Conservation (phyloP, 2,888 invertebrate species). For the Drosophila percnosoma region DNA sequence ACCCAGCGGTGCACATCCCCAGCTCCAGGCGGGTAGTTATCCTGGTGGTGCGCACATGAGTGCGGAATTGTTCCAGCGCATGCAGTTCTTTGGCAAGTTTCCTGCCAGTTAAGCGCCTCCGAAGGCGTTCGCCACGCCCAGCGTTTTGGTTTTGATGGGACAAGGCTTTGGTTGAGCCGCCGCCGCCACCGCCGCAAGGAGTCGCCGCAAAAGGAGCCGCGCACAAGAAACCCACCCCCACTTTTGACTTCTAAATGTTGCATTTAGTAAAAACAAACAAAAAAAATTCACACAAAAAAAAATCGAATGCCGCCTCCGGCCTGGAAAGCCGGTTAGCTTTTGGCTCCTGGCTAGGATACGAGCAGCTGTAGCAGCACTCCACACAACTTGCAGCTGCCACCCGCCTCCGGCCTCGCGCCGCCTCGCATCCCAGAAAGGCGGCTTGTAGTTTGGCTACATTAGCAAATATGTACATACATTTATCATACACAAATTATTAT, state of each 20-base stretch:
- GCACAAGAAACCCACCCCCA: slow-evolving; percentile 22
- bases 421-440: slow-evolving; percentile 22
- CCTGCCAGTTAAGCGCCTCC: slow-evolving; percentile 73
- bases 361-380: slow-evolving; percentile 31
- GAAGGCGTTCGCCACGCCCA: slow-evolving; percentile 58
- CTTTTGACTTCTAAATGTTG: slow-evolving; percentile 70
- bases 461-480: slow-evolving; percentile 19
- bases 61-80: slow-evolving; percentile 85
- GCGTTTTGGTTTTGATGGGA: slow-evolving; percentile 75
- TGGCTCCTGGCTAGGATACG: slow-evolving; percentile 21
- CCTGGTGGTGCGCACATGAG: slow-evolving; percentile 62
- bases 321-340: slow-evolving; percentile 65
- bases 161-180: slow-evolving; percentile 55
- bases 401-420: slow-evolving; percentile 21
- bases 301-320: slow-evolving; percentile 51
- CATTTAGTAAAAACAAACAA: slow-evolving; percentile 65
- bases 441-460: slow-evolving; percentile 54
- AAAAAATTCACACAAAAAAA: not conserved
- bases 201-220: slow-evolving; percentile 22
- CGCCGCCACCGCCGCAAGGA: slow-evolving; percentile 8
- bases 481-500: not conserved
- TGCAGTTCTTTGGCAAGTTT: slow-evolving; percentile 84
- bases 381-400: slow-evolving; percentile 4
- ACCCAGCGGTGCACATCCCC: slow-evolving; percentile 50
- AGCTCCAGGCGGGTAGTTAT: slow-evolving; percentile 61